Evolutionary conservation across 92 coral and sea anemone genomes (phyloP).

Genomic region (Zoanthus gigantus): DNA sequence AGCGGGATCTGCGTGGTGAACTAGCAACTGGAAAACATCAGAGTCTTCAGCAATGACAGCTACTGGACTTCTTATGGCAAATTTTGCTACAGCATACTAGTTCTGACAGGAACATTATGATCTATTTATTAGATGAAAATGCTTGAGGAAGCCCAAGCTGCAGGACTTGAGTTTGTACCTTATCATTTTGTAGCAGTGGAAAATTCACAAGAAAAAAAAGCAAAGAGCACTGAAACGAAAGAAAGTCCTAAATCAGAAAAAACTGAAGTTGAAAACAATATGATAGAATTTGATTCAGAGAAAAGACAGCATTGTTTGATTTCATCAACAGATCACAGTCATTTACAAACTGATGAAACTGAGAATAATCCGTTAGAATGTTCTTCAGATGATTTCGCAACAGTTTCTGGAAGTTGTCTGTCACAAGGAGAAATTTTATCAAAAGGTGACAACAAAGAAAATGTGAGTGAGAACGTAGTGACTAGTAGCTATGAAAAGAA

Average conservation of each 20-base stretch:
- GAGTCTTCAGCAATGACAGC: no score
- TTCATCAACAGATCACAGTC: neutral
- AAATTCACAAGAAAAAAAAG: neutral
- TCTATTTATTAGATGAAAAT: conserved; percentile 52
- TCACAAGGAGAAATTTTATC: neutral
- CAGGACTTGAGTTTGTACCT: conserved; percentile 67
- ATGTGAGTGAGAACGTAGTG: neutral
- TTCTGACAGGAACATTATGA: neutral
- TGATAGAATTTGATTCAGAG: neutral
- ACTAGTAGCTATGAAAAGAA: conserved; percentile 2
- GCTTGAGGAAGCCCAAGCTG: conserved; percentile 62
- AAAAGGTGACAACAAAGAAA: conserved; percentile 9
- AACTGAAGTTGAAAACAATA: neutral
- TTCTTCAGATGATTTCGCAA: neutral
- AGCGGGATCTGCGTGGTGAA: no score
- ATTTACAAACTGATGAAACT: neutral
- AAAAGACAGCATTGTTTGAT: neutral
- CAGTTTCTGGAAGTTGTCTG: neutral
- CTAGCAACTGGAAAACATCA: no score
- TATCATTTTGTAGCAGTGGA: conserved; percentile 39
- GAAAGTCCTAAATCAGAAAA: conserved; percentile 6
- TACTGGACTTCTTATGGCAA: no score
- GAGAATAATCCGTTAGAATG: neutral
- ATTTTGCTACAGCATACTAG: neutral
- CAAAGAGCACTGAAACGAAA: neutral